A percentile compares a stretch with the other conserved stretches of the same genome.
These are phyloP conservation scores for Bolinopsis microptera DNA, from an alignment of 37 sponge, comb jelly and placozoan species.

Conservation along the genomic window DNA sequence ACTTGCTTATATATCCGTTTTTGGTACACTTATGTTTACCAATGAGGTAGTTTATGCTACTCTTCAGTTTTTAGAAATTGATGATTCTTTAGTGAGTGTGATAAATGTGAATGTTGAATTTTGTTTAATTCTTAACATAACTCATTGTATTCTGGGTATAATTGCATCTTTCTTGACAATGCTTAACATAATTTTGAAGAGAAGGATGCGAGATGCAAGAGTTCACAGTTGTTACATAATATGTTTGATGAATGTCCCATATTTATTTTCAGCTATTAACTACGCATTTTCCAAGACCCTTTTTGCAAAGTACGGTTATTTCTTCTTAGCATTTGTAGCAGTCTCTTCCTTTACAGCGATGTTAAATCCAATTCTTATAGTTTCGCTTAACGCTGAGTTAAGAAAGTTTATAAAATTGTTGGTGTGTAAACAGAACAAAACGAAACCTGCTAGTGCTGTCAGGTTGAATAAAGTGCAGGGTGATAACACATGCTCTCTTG, in stretches of 20 bases:
- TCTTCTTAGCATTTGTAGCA: conserved; percentile 33
- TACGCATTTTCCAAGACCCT: not conserved
- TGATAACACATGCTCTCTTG: too few species aligned
- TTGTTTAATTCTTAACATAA: conserved; percentile 4
- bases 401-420: not conserved
- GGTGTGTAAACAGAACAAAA: not conserved
- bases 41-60: conserved; percentile 20
- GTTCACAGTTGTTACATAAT: not conserved
- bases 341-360: conserved; percentile 27
- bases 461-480: too few species aligned
- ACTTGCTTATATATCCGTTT: not conserved
- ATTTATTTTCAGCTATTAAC: not conserved
- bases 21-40: not conserved
- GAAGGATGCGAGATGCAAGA: not conserved
- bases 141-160: not conserved
- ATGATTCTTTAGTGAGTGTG: not conserved
- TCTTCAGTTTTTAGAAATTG: too few species aligned
- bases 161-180: conserved; percentile 50
- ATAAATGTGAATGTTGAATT: not conserved
- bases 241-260: conserved; percentile 27
- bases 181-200: not conserved
- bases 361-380: not conserved
- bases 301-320: not conserved
- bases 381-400: not conserved
- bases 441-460: not conserved